Evolutionary conservation across 2,888 invertebrate species (phyloP).

Genomic region (Orthosia cruda): DNA sequence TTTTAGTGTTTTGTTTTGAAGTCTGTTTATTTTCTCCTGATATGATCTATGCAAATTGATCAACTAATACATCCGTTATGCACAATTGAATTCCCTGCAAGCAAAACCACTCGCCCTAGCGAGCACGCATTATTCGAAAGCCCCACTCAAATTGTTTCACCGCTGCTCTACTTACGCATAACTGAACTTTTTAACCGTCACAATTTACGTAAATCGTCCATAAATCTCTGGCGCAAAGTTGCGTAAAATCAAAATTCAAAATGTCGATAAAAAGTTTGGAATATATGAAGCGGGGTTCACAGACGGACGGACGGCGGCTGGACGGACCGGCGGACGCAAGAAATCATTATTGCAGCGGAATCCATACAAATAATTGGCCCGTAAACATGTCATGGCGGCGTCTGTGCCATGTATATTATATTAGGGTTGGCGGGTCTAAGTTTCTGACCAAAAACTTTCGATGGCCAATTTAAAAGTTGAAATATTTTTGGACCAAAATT

Average conservation of each 20-base stretch:
- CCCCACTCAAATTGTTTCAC: constrained; percentile 38
- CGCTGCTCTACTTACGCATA: constrained; percentile 59
- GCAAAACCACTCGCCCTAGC: background rate
- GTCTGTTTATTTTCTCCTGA: no score
- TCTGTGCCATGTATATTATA: constrained; percentile 90
- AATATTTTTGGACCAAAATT: no score
- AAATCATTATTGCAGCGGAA: constrained; percentile 91
- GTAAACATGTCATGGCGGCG: constrained; percentile 92
- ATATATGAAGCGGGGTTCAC: constrained; percentile 78
- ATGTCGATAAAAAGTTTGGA: constrained; percentile 83
- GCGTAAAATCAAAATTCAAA: constrained; percentile 84
- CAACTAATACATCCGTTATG: background rate
- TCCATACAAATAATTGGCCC: constrained; percentile 92
- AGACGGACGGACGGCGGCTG: constrained; percentile 71
- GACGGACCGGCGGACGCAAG: constrained; percentile 84
- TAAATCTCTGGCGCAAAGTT: constrained; percentile 81
- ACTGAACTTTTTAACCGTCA: constrained; percentile 60
- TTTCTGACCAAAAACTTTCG: background rate
- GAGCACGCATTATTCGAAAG: constrained; percentile 11
- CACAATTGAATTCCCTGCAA: background rate
- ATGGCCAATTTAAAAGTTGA: background rate
- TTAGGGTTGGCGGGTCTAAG: constrained; percentile 80
- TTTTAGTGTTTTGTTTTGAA: no score
- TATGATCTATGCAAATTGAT: no score
- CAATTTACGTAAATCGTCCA: constrained; percentile 72